A percentile compares a stretch with the other conserved stretches of the same genome.
These are phyloP conservation scores for Drosophila anceps DNA, from an alignment of 2,888 invertebrate genomes.

Conservation along the genomic window DNA sequence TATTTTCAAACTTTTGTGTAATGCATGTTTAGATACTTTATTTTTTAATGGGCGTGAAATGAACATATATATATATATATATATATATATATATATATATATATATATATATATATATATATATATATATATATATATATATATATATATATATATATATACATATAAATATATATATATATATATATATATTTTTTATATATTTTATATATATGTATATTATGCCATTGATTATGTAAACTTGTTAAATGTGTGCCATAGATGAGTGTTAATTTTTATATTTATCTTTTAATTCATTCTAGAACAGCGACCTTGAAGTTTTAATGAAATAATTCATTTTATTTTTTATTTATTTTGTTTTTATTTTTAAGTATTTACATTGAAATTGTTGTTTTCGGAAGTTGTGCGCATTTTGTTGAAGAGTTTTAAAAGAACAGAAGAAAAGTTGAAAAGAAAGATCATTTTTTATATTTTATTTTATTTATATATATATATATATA, in stretches of 20 bases:
- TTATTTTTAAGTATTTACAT: conserved; percentile 69
- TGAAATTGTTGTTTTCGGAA: conserved; percentile 47
- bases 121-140: conserved; percentile 1
- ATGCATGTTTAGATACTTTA: conserved; percentile 52
- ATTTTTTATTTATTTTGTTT: conserved; percentile 27
- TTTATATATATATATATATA: neutral
- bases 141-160: conserved; percentile 56
- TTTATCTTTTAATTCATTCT: neutral
- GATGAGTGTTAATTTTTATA: conserved; percentile 14
- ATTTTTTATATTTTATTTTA: neutral
- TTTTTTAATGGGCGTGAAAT: no score
- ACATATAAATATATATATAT: no score
- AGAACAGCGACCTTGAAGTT: conserved; percentile 33
- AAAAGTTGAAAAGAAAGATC: neutral
- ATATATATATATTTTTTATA: neutral
- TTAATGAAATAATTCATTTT: neutral
- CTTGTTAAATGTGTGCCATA: conserved; percentile 39
- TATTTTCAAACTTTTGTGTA: conserved; percentile 61
- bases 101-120: neutral
- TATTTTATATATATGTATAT: conserved; percentile 1
- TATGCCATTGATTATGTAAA: conserved; percentile 51
- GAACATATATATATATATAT: conserved; percentile 58
- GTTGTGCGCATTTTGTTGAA: conserved; percentile 68
- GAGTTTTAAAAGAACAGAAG: conserved; percentile 3
- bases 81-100: no score